Percentiles rank a stretch among this genome's conserved stretches.
Conservation (phyloP, 2,888 invertebrate species). For the Unio pictorum region DNA sequence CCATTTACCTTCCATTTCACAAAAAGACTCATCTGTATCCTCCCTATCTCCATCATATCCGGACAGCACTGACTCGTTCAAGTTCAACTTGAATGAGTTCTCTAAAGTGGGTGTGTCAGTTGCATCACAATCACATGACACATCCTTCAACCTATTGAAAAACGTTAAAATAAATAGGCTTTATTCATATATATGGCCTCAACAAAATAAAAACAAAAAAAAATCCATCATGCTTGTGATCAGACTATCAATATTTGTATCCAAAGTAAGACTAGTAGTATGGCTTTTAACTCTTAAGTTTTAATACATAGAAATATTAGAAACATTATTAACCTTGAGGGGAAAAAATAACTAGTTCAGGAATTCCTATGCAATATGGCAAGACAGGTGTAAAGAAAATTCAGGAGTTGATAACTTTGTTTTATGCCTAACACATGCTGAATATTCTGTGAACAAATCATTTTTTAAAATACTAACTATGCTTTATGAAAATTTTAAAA, state of each 20-base stretch:
- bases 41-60: conserved; percentile 65
- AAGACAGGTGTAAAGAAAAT: too few relatives aligned
- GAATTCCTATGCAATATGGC: too few relatives aligned
- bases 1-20: conserved; percentile 46
- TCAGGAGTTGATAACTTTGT: too few relatives aligned
- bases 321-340: too few relatives aligned
- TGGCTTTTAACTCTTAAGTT: too few relatives aligned
- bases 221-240: not conserved
- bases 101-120: conserved; percentile 48
- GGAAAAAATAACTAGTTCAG: too few relatives aligned
- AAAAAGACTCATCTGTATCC: conserved; percentile 56
- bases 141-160: conserved; percentile 8
- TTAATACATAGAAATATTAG: too few relatives aligned
- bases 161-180: not conserved
- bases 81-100: conserved; percentile 25
- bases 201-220: not conserved
- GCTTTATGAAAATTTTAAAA: too few relatives aligned
- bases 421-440: too few relatives aligned
- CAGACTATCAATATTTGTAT: not conserved
- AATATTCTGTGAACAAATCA: too few relatives aligned
- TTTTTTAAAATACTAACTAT: too few relatives aligned
- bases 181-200: not conserved
- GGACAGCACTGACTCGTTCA: conserved; percentile 54
- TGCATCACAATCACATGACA: conserved; percentile 14
- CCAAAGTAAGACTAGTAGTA: not conserved